Conservation (phyloP, 2,888 invertebrate species). For the Arge pagana region DNA sequence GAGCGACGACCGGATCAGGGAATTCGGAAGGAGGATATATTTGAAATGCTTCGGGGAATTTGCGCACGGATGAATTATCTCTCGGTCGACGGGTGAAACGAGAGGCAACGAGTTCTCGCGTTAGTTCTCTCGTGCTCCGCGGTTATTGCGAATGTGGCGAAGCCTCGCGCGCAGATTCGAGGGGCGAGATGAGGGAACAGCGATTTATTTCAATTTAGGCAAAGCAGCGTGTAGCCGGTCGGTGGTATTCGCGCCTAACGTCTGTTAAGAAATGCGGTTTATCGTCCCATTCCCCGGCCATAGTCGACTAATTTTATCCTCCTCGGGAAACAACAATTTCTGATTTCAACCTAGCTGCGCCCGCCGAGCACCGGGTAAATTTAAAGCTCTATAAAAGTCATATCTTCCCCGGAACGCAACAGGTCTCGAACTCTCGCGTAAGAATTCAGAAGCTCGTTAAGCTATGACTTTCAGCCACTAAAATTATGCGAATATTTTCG, state of each 20-base stretch:
- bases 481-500: constrained; percentile 36
- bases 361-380: constrained; percentile 6
- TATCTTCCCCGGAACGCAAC: constrained; percentile 17
- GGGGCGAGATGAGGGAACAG: not conserved
- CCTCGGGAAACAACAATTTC: constrained; percentile 17
- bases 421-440: constrained; percentile 36
- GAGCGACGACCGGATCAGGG: too few relatives aligned
- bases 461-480: constrained; percentile 44
- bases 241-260: constrained; percentile 6
- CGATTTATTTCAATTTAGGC: constrained; percentile 8
- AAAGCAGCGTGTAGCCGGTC: not conserved
- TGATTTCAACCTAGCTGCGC: not conserved
- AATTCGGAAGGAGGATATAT: too few relatives aligned
- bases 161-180: not conserved
- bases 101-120: too few relatives aligned
- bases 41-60: too few relatives aligned
- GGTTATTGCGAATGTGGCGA: too few relatives aligned
- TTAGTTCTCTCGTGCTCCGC: too few relatives aligned
- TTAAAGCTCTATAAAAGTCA: constrained; percentile 18
- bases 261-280: constrained; percentile 10
- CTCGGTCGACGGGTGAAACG: too few relatives aligned
- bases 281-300: constrained; percentile 3
- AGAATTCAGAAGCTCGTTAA: constrained; percentile 49
- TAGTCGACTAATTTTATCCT: constrained; percentile 10
- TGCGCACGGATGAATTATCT: too few relatives aligned